These are phyloP conservation scores for Xylophagus ater DNA, from an alignment of 2,888 invertebrate genomes.

Conservation along the genomic window DNA sequence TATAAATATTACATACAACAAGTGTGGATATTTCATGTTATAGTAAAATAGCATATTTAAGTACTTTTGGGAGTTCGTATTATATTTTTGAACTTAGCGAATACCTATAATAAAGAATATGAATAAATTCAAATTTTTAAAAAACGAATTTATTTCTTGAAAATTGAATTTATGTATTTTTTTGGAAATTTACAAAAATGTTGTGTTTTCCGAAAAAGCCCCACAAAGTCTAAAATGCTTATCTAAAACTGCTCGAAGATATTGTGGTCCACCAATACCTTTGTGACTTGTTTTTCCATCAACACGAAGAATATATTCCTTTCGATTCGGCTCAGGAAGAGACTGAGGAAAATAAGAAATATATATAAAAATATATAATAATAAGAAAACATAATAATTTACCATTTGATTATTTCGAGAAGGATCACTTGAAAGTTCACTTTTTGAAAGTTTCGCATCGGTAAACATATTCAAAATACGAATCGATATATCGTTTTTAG, in stretches of 20 bases:
- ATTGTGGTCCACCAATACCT: conserved; percentile 33
- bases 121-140: no score
- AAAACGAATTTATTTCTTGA: no score
- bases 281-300: conserved; percentile 31
- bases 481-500: conserved; percentile 16
- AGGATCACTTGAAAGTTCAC: conserved; percentile 15
- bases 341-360: conserved; percentile 14
- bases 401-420: conserved; percentile 10
- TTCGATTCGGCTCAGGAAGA: conserved; percentile 25
- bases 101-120: no score
- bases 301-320: conserved; percentile 43
- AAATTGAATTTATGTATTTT: no score
- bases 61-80: no score
- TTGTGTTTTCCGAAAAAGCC: conserved; percentile 68
- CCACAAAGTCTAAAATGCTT: conserved; percentile 62
- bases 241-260: conserved; percentile 50
- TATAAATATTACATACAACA: no score
- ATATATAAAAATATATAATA: background rate
- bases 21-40: no score
- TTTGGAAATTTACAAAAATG: conserved; percentile 44
- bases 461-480: conserved; percentile 19
- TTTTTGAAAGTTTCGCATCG: conserved; percentile 16
- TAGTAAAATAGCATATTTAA: no score
- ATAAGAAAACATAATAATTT: conserved; percentile 3
- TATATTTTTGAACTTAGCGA: no score